Evolutionary conservation across 2,888 invertebrate species (phyloP), one percentile per base, ranked within the genome.

Genomic region (Pecten maximus): DNA sequence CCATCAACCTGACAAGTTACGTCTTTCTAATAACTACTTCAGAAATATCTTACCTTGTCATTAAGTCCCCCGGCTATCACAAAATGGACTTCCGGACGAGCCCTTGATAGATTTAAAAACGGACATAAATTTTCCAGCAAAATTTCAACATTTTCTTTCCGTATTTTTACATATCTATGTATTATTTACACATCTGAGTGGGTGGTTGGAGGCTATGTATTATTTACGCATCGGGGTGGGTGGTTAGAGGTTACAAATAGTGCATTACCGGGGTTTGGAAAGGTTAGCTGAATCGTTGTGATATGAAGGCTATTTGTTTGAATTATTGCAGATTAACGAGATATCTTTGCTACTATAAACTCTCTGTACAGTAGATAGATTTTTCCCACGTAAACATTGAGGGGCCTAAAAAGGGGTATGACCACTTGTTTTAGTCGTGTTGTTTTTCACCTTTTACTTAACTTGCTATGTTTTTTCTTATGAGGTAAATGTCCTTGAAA

Each of bases 321-420:
- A 60, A 60, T n/a, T 60, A 60, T 60, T 60, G 60, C n/a, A 60
- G 60, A 60, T 60, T 60, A 60, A 60, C n/a, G 60, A 60, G 60
- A 60, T 60, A n/a, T 60, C n/a, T 60, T 19, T n/a, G 60, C 60
- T 60, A 23, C 60, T n/a, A 60, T 60, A 60, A 60, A 60, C 60
- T 60, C 19, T 23, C 6, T n/a, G 2, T n/a, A n/a, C 60, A n/a
- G 60, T 60, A 8, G 23, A 60, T 60, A 60, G n/a, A 60, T n/a
- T 16, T 16, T 60, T 60, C 60, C 48, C 60, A n/a, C n/a, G 60
- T 60, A 60, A 60, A 60, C 60, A 60, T 1, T 23, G n/a, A 48
- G 60, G 23, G 60, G 60, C 60, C 60, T 60, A 60, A 60, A 60
- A 16, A 60, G 23, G 60, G 60, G 48, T 1, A 16, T 48, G 16